Evolutionary conservation across 1,140 invertebrate species (phyloP).

Genomic region (Eufriesea mexicana): DNA sequence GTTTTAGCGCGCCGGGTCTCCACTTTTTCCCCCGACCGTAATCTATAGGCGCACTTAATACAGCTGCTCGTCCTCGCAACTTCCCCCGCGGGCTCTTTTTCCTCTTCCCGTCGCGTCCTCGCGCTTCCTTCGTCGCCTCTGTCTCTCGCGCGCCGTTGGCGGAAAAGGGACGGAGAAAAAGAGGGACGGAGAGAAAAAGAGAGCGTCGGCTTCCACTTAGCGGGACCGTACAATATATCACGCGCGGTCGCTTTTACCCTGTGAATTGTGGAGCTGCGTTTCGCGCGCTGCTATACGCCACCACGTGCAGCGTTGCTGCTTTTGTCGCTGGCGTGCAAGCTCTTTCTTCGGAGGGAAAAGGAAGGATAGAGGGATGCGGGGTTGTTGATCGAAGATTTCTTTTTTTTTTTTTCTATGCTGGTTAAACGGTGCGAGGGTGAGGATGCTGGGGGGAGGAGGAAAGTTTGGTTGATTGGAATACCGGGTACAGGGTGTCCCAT

Average conservation of each 20-base stretch:
- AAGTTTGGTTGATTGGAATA: too few relatives aligned
- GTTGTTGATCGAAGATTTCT: background rate
- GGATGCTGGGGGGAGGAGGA: too few relatives aligned
- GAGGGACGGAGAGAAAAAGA: background rate
- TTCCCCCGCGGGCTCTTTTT: slow-evolving; percentile 55
- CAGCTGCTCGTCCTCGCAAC: slow-evolving; percentile 76
- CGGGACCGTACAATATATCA: slow-evolving; percentile 78
- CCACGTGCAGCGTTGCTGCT: slow-evolving; percentile 26
- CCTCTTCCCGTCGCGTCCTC: slow-evolving; percentile 16
- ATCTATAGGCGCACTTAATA: slow-evolving; percentile 82
- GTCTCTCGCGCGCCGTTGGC: background rate
- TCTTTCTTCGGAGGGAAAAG: background rate
- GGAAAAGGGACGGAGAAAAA: background rate
- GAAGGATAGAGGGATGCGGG: too few relatives aligned
- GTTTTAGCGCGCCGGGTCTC: slow-evolving; percentile 75
- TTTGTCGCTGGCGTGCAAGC: slow-evolving; percentile 8
- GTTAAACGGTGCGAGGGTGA: background rate
- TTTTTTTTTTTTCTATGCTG: too few relatives aligned
- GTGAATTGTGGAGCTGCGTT: slow-evolving; percentile 47
- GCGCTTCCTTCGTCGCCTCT: slow-evolving; percentile 29
- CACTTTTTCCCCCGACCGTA: slow-evolving; percentile 71
- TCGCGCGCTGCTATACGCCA: slow-evolving; percentile 28
- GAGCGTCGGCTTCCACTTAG: slow-evolving; percentile 72
- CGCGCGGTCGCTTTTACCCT: slow-evolving; percentile 68
- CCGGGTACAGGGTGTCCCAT: too few relatives aligned